Evolutionary conservation across 2,888 invertebrate genomes (phyloP), one percentile per base, ranked within the genome.

Genomic region (Eucera pruinosa): DNA sequence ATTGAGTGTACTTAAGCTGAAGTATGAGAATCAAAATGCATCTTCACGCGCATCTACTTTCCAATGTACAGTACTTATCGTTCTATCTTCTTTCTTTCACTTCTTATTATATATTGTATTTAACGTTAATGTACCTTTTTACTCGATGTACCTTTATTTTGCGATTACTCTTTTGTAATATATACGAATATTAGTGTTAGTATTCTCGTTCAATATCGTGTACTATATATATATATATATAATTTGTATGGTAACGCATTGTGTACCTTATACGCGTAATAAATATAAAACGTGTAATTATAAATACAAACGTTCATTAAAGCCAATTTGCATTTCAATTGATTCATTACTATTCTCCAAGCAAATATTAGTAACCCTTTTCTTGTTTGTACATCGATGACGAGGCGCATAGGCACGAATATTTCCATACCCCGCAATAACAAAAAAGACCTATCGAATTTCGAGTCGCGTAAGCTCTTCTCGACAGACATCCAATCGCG

Each of bases 21-120:
- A 83, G 54, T 72, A 66, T 60, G 72, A 83, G 68, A 83, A 83
- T 83, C 75, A 83, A 83, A 77, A 83, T 78, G 61, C 67, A 73
- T 78, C 80, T 74, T 68, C 72, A 61, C 80, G 78, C 54, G 68
- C 78, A 80, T 78, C 79, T 81, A 54, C 68, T 60, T 67, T 74
- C 54, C 67, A 60, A 77, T 83, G 83, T 83, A 83, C 84, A 83
- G 79, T 65, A 36, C 47, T 78, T 58, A 54, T 72, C 54, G 27
- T 66, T 27, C 13, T 33, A 20, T 3, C 9, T 36, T 0, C 2
- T 2, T 48, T 55, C 23, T 11, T 39, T 45, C 4, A 57, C 18
- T 48, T 70, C 30, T n/a, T n/a, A n/a, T n/a, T n/a, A n/a, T n/a
- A n/a, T 72, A 47, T 74, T 78, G 80, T 75, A 43, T 57, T 30